Evolutionary conservation across 2,888 invertebrate genomes (phyloP).

Genomic region (Periphyllus acericola): DNA sequence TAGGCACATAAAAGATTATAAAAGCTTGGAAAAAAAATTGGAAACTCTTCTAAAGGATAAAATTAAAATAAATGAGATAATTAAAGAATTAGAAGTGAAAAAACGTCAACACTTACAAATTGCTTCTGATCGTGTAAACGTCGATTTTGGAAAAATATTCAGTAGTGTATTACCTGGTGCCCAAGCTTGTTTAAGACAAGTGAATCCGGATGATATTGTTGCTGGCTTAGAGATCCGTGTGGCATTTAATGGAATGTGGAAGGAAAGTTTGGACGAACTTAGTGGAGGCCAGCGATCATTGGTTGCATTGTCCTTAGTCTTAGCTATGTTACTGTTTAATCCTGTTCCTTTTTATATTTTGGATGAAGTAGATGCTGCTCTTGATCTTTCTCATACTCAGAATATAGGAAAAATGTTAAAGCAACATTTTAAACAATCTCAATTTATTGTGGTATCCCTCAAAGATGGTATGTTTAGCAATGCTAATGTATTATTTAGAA

Average conservation of each 20-base stretch:
- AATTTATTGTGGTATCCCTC: conserved; percentile 97
- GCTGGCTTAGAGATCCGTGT: conserved; percentile 90
- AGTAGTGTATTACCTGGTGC: conserved; percentile 90
- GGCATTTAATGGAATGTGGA: conserved; percentile 93
- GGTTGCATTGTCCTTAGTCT: conserved; percentile 93
- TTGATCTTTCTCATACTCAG: conserved; percentile 97
- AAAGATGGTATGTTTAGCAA: conserved; percentile 99
- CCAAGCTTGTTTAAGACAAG: conserved; percentile 83
- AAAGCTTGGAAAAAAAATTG: conserved; percentile 66
- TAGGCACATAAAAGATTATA: conserved; percentile 48
- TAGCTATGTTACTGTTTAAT: conserved; percentile 95
- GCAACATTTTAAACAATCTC: conserved; percentile 87
- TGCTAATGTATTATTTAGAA: conserved; percentile 96
- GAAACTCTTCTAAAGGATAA: conserved; percentile 80
- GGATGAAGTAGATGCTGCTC: conserved; percentile 98
- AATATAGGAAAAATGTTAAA: conserved; percentile 97
- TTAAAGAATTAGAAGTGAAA: conserved; percentile 88
- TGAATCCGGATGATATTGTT: conserved; percentile 77
- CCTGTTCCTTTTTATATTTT: conserved; percentile 98
- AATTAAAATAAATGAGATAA: conserved; percentile 79
- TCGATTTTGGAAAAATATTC: conserved; percentile 96
- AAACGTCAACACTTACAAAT: conserved; percentile 83
- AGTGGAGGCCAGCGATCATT: conserved; percentile 97
- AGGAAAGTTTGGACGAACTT: conserved; percentile 93
- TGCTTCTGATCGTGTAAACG: conserved; percentile 88